Percentiles rank a stretch among this genome's conserved stretches.
phyloP scores from a whole-genome alignment of 2,888 invertebrate species.

The Cheilosia variabilis region DNA sequence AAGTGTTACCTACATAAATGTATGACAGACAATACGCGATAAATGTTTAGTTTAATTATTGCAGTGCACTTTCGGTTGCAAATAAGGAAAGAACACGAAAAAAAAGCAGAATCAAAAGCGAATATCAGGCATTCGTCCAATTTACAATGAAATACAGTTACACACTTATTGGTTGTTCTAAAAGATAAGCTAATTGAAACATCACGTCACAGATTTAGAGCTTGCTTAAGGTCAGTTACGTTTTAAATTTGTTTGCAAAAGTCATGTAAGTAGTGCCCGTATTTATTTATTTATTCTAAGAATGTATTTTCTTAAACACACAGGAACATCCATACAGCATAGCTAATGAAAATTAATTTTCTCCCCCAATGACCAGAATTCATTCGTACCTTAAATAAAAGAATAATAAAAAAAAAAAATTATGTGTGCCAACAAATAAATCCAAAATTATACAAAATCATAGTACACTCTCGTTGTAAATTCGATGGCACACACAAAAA shows the following conservation, averaged over 20 bases:
- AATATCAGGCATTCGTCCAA: slow-evolving; percentile 63
- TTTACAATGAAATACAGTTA: slow-evolving; percentile 50
- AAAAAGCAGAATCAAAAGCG: slow-evolving; percentile 51
- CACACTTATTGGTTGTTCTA: slow-evolving; percentile 57
- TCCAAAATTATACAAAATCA: slow-evolving; percentile 2
- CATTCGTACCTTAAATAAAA: slow-evolving; percentile 51
- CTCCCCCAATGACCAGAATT: slow-evolving; percentile 53
- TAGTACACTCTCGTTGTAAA: slow-evolving; percentile 22
- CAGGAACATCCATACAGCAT: not conserved
- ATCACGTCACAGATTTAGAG: slow-evolving; percentile 15
- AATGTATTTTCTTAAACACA: not conserved
- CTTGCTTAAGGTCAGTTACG: slow-evolving; percentile 8
- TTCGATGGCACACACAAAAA: slow-evolving; percentile 23
- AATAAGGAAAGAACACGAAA: not conserved
- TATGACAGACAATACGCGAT: slow-evolving; percentile 35
- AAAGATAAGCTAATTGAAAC: slow-evolving; percentile 4
- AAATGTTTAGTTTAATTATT: slow-evolving; percentile 9
- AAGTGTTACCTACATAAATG: slow-evolving; percentile 31
- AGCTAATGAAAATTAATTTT: slow-evolving; percentile 2
- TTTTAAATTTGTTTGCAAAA: not conserved
- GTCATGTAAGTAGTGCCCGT: not conserved
- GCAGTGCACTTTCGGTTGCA: slow-evolving; percentile 25
- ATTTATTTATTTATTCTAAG: slow-evolving; percentile 1
- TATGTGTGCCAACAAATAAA: slow-evolving; percentile 55
- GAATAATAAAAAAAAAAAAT: slow-evolving; percentile 16